Percentiles rank a stretch among this genome's conserved stretches.
Evolutionary conservation across 2,888 invertebrate genomes (phyloP).

Genomic region (Aphodius granarius): DNA sequence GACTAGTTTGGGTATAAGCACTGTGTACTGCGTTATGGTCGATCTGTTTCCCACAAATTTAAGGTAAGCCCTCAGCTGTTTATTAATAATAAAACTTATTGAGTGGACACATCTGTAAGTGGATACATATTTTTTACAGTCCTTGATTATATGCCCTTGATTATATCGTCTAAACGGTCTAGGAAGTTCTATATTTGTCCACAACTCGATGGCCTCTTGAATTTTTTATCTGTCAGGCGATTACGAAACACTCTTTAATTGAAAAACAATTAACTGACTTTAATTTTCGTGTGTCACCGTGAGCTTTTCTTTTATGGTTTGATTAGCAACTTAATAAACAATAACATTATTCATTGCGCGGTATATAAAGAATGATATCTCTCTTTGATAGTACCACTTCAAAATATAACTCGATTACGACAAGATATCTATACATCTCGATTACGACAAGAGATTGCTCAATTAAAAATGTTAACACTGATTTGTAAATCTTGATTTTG

Average conservation of each 20-base stretch:
- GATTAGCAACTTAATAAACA: not conserved
- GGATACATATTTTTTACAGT: not conserved
- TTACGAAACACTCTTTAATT: not conserved
- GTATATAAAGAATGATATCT: too few species aligned
- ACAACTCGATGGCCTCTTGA: not conserved
- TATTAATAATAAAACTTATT: constrained; percentile 1
- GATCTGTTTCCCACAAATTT: constrained; percentile 82
- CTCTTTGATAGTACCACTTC: not conserved
- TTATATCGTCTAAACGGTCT: too few species aligned
- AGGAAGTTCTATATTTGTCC: not conserved
- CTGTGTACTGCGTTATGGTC: constrained; percentile 79
- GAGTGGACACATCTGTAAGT: not conserved
- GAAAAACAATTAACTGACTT: not conserved
- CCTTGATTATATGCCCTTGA: not conserved
- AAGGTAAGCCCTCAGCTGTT: constrained; percentile 57
- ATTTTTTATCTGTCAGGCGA: not conserved
- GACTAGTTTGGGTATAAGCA: constrained; percentile 77
- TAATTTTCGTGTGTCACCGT: not conserved
- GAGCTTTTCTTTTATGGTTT: not conserved
- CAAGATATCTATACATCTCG: not conserved
- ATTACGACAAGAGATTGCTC: not conserved
- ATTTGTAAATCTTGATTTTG: not conserved
- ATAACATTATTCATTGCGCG: too few species aligned
- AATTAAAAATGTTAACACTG: not conserved
- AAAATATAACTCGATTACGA: not conserved